Conservation (phyloP, 2,888 invertebrate genomes). For the Platerodrilus igneus region DNA sequence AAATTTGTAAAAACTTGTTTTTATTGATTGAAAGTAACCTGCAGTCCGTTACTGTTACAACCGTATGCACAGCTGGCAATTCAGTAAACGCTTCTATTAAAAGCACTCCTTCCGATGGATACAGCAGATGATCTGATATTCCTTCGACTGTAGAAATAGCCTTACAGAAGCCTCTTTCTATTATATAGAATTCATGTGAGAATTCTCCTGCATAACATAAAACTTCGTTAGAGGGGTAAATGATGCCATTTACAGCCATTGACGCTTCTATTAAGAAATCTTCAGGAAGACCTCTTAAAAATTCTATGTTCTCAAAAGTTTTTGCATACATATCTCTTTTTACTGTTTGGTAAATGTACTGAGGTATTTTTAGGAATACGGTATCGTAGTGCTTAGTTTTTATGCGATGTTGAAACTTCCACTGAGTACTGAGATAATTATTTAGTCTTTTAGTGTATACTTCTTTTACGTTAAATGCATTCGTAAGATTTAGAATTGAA, state of each 20-base stretch:
- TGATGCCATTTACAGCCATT: not conserved
- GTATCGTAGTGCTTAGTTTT: conserved; percentile 9
- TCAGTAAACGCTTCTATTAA: conserved; percentile 8
- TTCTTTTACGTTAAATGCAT: too few species aligned
- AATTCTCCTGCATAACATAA: conserved; percentile 22
- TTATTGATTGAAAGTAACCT: conserved; percentile 11
- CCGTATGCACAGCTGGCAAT: conserved; percentile 9
- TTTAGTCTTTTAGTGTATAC: conserved; percentile 10
- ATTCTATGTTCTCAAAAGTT: conserved; percentile 6
- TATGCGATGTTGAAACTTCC: conserved; percentile 17
- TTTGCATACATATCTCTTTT: conserved; percentile 9
- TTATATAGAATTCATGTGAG: conserved; percentile 10
- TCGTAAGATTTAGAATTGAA: too few species aligned
- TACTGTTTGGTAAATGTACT: conserved; percentile 9
- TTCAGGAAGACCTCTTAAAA: conserved; percentile 16
- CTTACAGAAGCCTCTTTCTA: conserved; percentile 10
- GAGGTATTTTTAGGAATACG: conserved; percentile 11
- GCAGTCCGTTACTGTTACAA: conserved; percentile 19
- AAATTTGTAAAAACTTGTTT: too few species aligned
- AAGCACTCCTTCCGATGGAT: not conserved
- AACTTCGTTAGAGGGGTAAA: conserved; percentile 19
- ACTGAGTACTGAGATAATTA: conserved; percentile 18
- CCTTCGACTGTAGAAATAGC: too few species aligned
- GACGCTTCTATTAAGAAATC: conserved; percentile 16
- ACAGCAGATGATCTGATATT: too few species aligned